Percentiles rank a stretch among this genome's conserved stretches.
phyloP scores from a whole-genome alignment of 2,113 vertebrate species.

The Myxocyprinus asiaticus region DNA sequence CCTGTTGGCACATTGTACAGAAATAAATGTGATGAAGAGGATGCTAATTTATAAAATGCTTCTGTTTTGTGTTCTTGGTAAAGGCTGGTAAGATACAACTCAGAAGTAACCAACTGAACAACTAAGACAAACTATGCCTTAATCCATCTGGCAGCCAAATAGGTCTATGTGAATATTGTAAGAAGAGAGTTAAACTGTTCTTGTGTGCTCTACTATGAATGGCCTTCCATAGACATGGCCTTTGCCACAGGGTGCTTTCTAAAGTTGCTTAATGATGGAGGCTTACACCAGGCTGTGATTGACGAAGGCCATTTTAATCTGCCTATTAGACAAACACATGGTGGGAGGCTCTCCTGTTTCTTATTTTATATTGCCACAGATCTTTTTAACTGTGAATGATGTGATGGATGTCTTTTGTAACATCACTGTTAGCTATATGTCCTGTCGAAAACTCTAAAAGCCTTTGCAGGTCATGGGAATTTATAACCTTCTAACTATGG shows the following conservation, averaged over 20 bases:
- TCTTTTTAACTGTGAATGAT: too few relatives aligned
- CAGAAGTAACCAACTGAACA: slow-evolving; percentile 4
- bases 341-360: slow-evolving; percentile 39
- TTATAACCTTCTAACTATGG: too few relatives aligned
- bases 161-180: slow-evolving; percentile 17
- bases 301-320: slow-evolving; percentile 49
- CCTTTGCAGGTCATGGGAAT: too few relatives aligned
- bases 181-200: slow-evolving; percentile 10
- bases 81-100: neutral
- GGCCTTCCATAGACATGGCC: slow-evolving; percentile 33
- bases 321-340: slow-evolving; percentile 54
- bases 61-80: neutral
- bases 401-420: too few relatives aligned
- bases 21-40: neutral
- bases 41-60: neutral
- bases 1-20: neutral
- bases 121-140: neutral
- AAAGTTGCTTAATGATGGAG: slow-evolving; percentile 47
- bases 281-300: slow-evolving; percentile 33
- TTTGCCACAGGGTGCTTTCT: slow-evolving; percentile 50
- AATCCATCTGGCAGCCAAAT: neutral
- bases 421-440: too few relatives aligned
- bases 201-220: slow-evolving; percentile 21
- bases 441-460: too few relatives aligned
- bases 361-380: slow-evolving; percentile 33